Conservation (phyloP, 2,888 invertebrate species). For the Scaptomyza parva region DNA sequence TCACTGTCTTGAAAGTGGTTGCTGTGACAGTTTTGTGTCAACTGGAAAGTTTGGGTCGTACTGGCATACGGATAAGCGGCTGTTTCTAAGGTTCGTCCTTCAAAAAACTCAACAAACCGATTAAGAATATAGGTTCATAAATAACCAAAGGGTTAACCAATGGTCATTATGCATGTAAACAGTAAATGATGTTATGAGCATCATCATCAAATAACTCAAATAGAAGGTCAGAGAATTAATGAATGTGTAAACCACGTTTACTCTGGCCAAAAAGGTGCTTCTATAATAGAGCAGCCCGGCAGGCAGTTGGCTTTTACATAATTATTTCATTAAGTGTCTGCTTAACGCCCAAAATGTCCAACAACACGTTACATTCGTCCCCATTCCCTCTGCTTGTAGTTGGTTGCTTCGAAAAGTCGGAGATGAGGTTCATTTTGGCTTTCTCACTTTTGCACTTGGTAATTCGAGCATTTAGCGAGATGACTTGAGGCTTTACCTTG, state of each 20-base stretch:
- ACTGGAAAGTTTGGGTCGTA: not conserved
- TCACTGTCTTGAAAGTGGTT: conserved; percentile 19
- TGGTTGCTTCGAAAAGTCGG: not conserved
- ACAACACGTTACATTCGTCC: conserved; percentile 1
- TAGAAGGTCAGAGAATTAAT: conserved; percentile 59
- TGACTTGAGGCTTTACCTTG: conserved; percentile 55
- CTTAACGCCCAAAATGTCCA: conserved; percentile 17
- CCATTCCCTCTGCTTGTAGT: not conserved
- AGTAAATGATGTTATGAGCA: conserved; percentile 21
- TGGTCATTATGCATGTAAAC: conserved; percentile 10
- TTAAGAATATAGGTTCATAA: not conserved
- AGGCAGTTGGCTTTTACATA: conserved; percentile 66
- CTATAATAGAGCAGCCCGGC: too few relatives aligned
- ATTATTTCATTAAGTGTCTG: conserved; percentile 77
- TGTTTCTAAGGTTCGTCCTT: too few relatives aligned
- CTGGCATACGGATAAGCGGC: not conserved
- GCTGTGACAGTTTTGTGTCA: conserved; percentile 40
- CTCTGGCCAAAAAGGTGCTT: conserved; percentile 56
- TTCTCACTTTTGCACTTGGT: conserved; percentile 67
- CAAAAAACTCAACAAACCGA: not conserved
- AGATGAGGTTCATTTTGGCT: conserved; percentile 38
- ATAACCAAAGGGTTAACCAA: not conserved
- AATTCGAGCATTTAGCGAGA: conserved; percentile 66
- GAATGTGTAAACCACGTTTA: conserved; percentile 60
- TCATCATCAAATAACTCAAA: conserved; percentile 43